A percentile compares a stretch with the other conserved stretches of the same genome.
These are phyloP conservation scores for Spinus pinus DNA, from an alignment of 2,797 vertebrate genomes.

Conservation along the genomic window DNA sequence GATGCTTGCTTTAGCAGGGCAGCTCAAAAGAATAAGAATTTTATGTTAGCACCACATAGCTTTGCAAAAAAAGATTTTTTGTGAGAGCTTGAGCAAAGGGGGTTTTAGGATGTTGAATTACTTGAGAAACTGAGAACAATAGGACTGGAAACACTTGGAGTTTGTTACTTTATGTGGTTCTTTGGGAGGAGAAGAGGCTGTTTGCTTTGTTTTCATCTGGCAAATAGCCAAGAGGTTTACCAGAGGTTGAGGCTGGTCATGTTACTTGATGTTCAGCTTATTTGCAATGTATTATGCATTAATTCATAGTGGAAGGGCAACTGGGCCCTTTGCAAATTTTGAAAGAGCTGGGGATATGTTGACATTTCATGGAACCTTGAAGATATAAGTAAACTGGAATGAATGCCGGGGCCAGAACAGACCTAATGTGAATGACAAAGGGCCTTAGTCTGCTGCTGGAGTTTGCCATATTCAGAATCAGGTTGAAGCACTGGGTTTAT, in stretches of 20 bases:
- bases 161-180: not conserved
- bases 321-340: not conserved
- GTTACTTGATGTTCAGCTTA: not conserved
- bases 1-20: not conserved
- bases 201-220: not conserved
- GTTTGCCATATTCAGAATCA: not conserved
- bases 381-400: not conserved
- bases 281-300: not conserved
- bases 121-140: not conserved
- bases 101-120: not conserved
- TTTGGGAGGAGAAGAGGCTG: not conserved
- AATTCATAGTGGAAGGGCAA: not conserved
- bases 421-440: not conserved
- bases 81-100: not conserved
- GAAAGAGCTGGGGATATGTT: not conserved
- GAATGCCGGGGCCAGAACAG: not conserved
- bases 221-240: not conserved
- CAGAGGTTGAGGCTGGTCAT: not conserved
- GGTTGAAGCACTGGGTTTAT: not conserved
- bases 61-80: not conserved
- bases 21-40: constrained; percentile 52
- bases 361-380: not conserved
- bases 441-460: not conserved
- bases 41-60: not conserved
- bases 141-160: not conserved